These are phyloP conservation scores for Cheilosia vulpina DNA, from an alignment of 2,888 invertebrate species.

Conservation along the genomic window DNA sequence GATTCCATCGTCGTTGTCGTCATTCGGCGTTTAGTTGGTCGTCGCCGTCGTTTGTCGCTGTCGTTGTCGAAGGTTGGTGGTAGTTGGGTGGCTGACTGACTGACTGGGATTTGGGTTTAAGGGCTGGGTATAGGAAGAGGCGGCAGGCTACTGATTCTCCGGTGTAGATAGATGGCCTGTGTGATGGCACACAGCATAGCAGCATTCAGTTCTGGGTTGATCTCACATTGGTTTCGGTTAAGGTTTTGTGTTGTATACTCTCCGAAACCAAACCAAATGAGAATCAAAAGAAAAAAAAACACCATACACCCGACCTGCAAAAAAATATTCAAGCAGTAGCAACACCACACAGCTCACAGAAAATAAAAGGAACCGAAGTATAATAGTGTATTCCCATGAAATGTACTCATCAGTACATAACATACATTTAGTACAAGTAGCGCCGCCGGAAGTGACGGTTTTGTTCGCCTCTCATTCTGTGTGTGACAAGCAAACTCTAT, in stretches of 20 bases:
- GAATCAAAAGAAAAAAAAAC: constrained; percentile 43
- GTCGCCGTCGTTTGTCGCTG: constrained; percentile 12
- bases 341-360: constrained; percentile 67
- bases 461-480: constrained; percentile 77
- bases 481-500: constrained; percentile 68
- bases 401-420: constrained; percentile 75
- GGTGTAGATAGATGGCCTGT: constrained; percentile 66
- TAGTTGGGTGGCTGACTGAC: constrained; percentile 55
- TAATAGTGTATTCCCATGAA: constrained; percentile 76
- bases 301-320: constrained; percentile 38
- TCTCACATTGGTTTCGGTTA: constrained; percentile 73
- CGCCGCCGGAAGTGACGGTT: constrained; percentile 84
- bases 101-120: constrained; percentile 52
- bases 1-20: constrained; percentile 59
- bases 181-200: constrained; percentile 62
- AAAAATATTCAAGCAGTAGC: constrained; percentile 57
- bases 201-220: constrained; percentile 71
- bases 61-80: constrained; percentile 39
- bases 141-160: constrained; percentile 57
- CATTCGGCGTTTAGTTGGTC: constrained; percentile 43
- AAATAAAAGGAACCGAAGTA: constrained; percentile 74
- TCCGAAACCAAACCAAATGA: constrained; percentile 69
- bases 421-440: constrained; percentile 82
- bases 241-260: constrained; percentile 70
- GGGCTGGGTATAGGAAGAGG: constrained; percentile 27